These are phyloP conservation scores for Rhinolophus sinicus DNA, from an alignment of 2,113 vertebrate genomes.

Conservation along the genomic window DNA sequence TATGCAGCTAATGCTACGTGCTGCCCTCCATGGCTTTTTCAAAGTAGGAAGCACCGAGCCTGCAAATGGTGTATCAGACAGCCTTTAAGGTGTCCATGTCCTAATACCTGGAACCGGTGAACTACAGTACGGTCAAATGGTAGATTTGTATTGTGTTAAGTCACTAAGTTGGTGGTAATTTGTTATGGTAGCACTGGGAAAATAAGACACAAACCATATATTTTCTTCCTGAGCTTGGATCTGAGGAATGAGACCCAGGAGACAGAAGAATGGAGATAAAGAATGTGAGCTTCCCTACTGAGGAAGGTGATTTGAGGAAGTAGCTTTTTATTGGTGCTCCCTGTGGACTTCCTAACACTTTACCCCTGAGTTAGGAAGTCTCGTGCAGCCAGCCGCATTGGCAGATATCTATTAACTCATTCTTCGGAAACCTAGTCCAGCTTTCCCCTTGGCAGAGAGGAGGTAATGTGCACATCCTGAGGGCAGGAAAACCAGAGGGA, in stretches of 20 bases:
- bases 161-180: not conserved
- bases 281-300: not conserved
- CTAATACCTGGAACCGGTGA: not conserved
- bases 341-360: not conserved
- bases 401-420: not conserved
- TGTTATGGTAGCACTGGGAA: not conserved
- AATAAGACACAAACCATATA: not conserved
- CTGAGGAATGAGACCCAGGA: not conserved
- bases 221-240: not conserved
- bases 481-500: not conserved
- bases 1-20: not conserved
- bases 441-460: not conserved
- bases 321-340: not conserved
- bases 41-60: not conserved
- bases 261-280: not conserved
- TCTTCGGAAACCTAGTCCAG: not conserved
- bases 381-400: not conserved
- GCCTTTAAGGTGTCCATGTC: not conserved
- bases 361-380: not conserved
- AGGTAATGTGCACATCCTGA: not conserved
- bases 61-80: accelerated
- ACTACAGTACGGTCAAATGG: not conserved
- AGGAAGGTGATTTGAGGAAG: not conserved
- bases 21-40: not conserved
- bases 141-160: not conserved